Percentiles rank a stretch among this genome's conserved stretches.
phyloP scores from a whole-genome alignment of 2,113 vertebrate genomes.

The Rostratula benghalensis region DNA sequence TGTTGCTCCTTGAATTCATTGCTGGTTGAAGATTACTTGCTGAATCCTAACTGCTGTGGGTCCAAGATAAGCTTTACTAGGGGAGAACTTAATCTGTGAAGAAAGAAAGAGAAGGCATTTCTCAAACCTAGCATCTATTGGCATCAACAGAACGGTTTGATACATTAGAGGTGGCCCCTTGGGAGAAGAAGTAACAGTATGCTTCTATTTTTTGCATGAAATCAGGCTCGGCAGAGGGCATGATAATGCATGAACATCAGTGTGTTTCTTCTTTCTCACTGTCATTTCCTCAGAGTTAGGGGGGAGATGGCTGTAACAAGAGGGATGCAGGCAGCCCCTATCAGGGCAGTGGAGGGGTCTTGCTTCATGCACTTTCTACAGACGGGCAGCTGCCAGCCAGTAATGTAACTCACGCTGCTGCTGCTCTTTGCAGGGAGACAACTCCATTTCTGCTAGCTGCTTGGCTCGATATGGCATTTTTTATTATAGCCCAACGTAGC shows the following conservation, averaged over 20 bases:
- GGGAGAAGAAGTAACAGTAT: constrained; percentile 3
- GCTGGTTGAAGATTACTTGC: neutral
- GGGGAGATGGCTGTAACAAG: neutral
- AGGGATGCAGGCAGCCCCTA: neutral
- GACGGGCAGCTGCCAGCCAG: neutral
- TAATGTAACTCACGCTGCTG: neutral
- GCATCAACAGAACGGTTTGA: neutral
- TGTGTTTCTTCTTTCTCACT: neutral
- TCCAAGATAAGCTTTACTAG: neutral
- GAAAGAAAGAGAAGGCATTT: neutral
- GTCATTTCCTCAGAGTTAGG: neutral
- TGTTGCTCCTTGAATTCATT: constrained; percentile 4
- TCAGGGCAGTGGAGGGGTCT: neutral
- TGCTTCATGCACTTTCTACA: neutral
- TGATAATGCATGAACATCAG: neutral
- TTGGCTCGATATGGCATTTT: constrained; percentile 2
- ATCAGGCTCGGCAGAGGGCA: neutral
- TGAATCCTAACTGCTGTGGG: neutral
- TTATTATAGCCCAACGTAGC: neutral
- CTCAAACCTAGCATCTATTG: constrained; percentile 3
- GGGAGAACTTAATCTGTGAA: neutral
- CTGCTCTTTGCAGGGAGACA: neutral
- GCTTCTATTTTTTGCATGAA: constrained; percentile 60
- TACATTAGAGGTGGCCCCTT: neutral
- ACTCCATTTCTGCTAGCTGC: neutral